Percentiles rank a stretch among this genome's conserved stretches.
phyloP scores from a whole-genome alignment of 2,113 vertebrate genomes.

The Callorhinus ursinus region DNA sequence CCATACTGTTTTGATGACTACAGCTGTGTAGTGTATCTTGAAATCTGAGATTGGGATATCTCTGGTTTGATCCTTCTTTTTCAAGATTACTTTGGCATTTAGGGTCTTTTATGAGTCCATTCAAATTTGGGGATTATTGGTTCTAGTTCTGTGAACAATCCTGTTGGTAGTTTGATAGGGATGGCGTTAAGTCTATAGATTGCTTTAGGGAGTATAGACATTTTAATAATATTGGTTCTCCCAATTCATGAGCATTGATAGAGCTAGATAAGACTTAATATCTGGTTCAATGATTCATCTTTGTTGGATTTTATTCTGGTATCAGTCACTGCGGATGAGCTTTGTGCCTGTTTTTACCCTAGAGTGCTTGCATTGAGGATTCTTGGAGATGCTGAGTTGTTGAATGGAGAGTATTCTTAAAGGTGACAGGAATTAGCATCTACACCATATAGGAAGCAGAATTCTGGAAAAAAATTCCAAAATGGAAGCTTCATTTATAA shows the following conservation, averaged over 20 bases:
- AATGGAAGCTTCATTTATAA: too few relatives aligned
- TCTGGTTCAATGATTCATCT: not conserved
- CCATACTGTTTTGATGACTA: not conserved
- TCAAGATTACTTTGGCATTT: not conserved
- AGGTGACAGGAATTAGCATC: fast-evolving
- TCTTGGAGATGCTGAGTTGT: not conserved
- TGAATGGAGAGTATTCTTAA: not conserved
- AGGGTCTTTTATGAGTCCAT: not conserved
- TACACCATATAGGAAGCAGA: not conserved
- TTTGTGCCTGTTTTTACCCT: not conserved
- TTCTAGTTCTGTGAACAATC: not conserved
- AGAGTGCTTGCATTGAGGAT: not conserved
- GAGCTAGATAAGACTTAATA: not conserved
- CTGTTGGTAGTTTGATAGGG: not conserved
- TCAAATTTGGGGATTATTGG: not conserved
- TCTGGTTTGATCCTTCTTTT: not conserved
- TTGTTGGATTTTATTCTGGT: not conserved
- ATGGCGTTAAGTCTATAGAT: not conserved
- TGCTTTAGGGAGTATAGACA: not conserved
- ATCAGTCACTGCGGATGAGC: not conserved
- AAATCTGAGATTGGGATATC: not conserved
- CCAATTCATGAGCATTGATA: not conserved
- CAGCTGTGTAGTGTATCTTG: not conserved
- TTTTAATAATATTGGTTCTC: not conserved
- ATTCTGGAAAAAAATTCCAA: too few relatives aligned